Conservation (phyloP, 2,113 vertebrate genomes). For the Campylomormyrus tamandua region DNA sequence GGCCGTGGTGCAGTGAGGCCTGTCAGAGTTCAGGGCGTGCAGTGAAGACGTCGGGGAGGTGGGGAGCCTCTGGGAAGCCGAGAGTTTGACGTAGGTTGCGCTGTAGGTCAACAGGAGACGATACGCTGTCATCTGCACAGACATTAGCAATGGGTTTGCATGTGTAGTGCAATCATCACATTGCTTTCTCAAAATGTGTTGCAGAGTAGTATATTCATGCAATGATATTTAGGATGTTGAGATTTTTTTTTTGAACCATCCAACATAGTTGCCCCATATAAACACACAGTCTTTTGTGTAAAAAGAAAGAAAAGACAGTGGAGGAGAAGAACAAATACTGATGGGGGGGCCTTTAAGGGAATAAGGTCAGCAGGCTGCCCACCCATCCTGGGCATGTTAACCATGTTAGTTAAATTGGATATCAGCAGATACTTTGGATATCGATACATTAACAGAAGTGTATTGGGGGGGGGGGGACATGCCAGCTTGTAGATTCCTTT, state of each 20-base stretch:
- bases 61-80: constrained; percentile 51
- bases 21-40: constrained; percentile 14
- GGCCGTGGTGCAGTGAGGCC: constrained; percentile 46
- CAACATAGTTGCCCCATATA: no score
- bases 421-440: not conserved
- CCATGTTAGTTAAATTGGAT: not conserved
- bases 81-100: constrained; percentile 54
- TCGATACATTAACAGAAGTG: not conserved
- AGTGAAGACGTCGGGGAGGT: constrained; percentile 10
- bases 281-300: no score
- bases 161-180: not conserved
- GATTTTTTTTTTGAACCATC: not conserved
- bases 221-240: not conserved
- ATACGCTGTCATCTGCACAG: not conserved
- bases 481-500: not conserved
- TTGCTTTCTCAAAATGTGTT: not conserved
- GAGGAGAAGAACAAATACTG: not conserved
- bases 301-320: no score
- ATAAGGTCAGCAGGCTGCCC: not conserved
- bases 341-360: not conserved
- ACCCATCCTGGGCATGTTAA: not conserved
- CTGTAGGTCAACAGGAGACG: constrained; percentile 31
- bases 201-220: not conserved
- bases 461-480: not conserved
- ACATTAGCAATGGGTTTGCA: not conserved